Conservation (phyloP, 2,797 vertebrate genomes). For the Otolemur crassicaudatus region DNA sequence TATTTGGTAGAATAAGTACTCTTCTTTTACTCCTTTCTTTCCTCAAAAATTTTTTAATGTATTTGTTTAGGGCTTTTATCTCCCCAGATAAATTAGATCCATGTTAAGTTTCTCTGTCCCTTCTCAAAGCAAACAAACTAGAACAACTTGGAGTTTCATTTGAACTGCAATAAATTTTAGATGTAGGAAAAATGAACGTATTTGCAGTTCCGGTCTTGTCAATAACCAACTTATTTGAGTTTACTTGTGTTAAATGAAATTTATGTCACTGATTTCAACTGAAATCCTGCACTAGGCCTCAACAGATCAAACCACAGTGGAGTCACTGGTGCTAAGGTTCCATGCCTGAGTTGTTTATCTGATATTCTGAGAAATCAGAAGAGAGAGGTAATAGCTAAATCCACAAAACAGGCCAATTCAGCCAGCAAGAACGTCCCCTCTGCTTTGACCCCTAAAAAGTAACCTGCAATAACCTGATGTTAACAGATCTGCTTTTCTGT, state of each 20-base stretch:
- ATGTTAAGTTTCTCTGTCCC: background rate
- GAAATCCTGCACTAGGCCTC: background rate
- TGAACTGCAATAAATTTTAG: slow-evolving; percentile 9
- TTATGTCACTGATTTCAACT: background rate
- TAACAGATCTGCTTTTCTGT: background rate
- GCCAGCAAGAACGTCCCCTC: background rate
- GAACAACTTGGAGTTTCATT: background rate
- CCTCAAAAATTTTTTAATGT: background rate
- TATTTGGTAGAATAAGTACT: slow-evolving; percentile 14
- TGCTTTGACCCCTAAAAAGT: background rate
- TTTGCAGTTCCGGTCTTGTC: background rate
- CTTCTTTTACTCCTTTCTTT: slow-evolving; percentile 47
- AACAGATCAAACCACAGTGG: background rate
- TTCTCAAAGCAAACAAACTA: background rate
- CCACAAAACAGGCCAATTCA: background rate
- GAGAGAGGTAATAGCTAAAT: background rate
- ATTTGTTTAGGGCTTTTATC: background rate
- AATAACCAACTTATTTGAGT: background rate
- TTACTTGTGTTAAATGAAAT: background rate
- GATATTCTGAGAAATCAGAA: background rate
- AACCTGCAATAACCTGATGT: background rate
- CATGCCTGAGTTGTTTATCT: background rate
- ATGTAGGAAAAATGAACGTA: background rate
- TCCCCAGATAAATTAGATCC: slow-evolving; percentile 23
- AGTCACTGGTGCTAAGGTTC: background rate